These are phyloP conservation scores for Prenolepis imparis DNA, from an alignment of 2,888 invertebrate genomes.

Conservation along the genomic window DNA sequence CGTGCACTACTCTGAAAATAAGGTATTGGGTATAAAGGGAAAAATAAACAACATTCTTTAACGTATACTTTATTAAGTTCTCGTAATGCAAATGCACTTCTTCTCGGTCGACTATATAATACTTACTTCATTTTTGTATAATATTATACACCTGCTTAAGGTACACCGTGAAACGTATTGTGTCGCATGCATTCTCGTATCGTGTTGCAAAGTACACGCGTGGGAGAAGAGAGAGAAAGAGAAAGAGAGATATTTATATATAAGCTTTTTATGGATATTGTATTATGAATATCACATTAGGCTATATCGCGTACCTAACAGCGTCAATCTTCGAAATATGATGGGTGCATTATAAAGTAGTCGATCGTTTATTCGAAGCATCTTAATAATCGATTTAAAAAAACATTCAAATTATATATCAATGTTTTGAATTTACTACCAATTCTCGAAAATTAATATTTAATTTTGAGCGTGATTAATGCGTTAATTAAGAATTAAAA, in stretches of 20 bases:
- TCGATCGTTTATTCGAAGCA: conserved; percentile 33
- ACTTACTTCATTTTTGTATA: conserved; percentile 65
- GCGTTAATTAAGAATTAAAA: conserved; percentile 20
- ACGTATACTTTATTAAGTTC: conserved; percentile 65
- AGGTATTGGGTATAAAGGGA: background rate
- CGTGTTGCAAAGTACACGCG: conserved; percentile 41
- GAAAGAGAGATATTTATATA: conserved; percentile 47
- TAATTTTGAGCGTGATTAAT: conserved; percentile 17
- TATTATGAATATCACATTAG: conserved; percentile 73
- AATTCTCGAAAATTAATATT: conserved; percentile 15
- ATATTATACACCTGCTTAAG: conserved; percentile 68
- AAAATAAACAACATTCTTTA: conserved; percentile 29
- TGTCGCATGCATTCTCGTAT: conserved; percentile 64
- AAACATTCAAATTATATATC: conserved; percentile 10
- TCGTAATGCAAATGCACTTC: conserved; percentile 67
- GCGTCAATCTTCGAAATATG: conserved; percentile 63
- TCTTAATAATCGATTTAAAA: conserved; percentile 44
- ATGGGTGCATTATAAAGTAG: conserved; percentile 43
- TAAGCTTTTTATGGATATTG: conserved; percentile 59
- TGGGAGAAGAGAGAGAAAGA: conserved; percentile 10
- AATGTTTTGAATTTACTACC: conserved; percentile 10
- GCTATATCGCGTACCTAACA: conserved; percentile 60
- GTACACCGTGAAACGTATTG: conserved; percentile 68
- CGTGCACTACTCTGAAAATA: background rate
- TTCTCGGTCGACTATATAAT: conserved; percentile 61